These are phyloP conservation scores for Bettongia penicillata DNA, from an alignment of 2,113 vertebrate species.

Conservation along the genomic window DNA sequence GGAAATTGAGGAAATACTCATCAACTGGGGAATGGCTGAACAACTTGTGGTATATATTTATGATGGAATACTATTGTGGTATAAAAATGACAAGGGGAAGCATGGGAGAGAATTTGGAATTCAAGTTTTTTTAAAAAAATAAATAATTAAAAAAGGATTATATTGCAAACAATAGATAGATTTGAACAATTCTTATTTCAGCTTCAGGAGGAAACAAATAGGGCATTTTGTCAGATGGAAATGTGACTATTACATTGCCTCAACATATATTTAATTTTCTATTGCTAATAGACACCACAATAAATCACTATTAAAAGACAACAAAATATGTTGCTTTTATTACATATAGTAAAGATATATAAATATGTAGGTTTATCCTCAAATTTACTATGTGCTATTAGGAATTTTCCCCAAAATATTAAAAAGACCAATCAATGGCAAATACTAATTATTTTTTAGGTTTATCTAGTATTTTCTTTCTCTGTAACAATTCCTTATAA, in stretches of 20 bases:
- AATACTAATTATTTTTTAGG: background rate
- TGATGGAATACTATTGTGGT: background rate
- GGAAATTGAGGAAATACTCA: background rate
- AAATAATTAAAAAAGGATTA: too few relatives aligned
- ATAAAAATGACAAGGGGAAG: too few relatives aligned
- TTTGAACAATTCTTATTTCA: too few relatives aligned
- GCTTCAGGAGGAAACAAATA: too few relatives aligned
- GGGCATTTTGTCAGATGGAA: too few relatives aligned
- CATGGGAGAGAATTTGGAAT: too few relatives aligned
- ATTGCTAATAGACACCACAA: background rate
- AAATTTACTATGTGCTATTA: background rate
- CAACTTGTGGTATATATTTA: background rate
- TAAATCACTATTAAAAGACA: background rate
- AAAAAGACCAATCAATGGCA: background rate
- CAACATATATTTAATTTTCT: too few relatives aligned
- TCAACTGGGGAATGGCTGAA: background rate
- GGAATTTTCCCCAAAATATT: background rate
- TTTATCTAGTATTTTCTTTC: background rate
- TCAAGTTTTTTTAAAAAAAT: too few relatives aligned
- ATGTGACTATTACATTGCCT: too few relatives aligned
- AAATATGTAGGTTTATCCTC: background rate
- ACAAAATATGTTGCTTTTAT: background rate
- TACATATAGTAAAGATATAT: background rate
- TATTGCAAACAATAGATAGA: too few relatives aligned
- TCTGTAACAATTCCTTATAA: background rate